phyloP scores from a whole-genome alignment of 2,888 invertebrate species.

The Omphaloscelis lunosa region DNA sequence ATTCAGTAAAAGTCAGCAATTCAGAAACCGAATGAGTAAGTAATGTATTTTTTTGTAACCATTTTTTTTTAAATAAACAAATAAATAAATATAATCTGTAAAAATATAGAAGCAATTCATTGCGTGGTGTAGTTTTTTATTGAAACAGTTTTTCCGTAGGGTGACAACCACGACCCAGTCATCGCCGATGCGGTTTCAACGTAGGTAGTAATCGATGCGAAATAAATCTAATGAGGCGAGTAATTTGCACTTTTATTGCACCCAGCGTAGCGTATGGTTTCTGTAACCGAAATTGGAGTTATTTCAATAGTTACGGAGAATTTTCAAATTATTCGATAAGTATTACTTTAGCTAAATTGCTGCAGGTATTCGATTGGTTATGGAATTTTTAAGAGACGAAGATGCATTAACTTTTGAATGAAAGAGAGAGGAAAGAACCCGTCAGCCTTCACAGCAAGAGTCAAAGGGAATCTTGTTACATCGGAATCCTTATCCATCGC shows the following conservation, averaged over 20 bases:
- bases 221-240: slow-evolving; percentile 65
- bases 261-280: slow-evolving; percentile 37
- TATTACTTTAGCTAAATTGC: background rate
- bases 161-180: slow-evolving; percentile 55
- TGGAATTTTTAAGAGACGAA: background rate
- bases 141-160: background rate
- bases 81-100: background rate
- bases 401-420: no score
- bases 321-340: slow-evolving; percentile 23
- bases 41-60: no score
- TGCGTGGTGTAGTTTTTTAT: background rate
- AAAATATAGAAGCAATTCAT: background rate
- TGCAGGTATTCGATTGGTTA: background rate
- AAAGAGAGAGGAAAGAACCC: no score
- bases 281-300: slow-evolving; percentile 47
- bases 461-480: no score
- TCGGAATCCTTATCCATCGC: no score
- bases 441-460: no score
- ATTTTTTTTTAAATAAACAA: no score
- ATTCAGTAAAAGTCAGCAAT: no score
- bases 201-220: slow-evolving; percentile 65
- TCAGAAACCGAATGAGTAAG: no score
- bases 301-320: slow-evolving; percentile 28
- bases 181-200: slow-evolving; percentile 57
- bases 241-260: slow-evolving; percentile 69